Evolutionary conservation across 2,888 invertebrate species (phyloP), one percentile per base, ranked within the genome.

Genomic region (Formica aserva): DNA sequence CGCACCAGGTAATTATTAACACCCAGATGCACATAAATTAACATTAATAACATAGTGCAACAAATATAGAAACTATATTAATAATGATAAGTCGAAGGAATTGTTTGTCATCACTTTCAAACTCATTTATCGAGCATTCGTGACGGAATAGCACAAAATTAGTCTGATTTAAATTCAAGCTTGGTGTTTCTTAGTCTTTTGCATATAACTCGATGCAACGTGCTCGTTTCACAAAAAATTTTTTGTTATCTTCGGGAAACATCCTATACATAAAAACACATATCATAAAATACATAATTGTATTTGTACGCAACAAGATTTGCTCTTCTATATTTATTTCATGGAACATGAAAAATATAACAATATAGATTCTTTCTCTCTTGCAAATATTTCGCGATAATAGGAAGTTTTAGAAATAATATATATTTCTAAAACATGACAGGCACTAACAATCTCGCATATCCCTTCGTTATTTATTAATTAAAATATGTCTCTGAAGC

Each of bases 401-500:
- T 3, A 26, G n/a, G 18, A 15, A 60, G 26, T 38, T 67, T 26
- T 26, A 26, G 9, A 69, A 71, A 55, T 55, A 15, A 35, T n/a
- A 66, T 6, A 9, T 13, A 41, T 69, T 69, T 52, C 9, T 52
- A 4, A 69, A 77, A 71, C 26, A 76, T 3, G 26, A 38, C 3
- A 26, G 22, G 26, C 22, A n/a, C 55, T n/a, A 48, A 18, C 38
- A 22, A 62, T 4, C 35, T 45, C n/a, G n/a, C 11, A 15, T 13
- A 38, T 48, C 48, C n/a, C 48, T 38, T 41, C 29, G 29, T 3
- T 22, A 60, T 35, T 60, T 74, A 74, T 80, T 45, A 60, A 78
- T 78, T 69, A 74, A 72, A 72, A 60, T 80, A 72, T 32, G 41
- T 66, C 35, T 48, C 67, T 22, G 75, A 26, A 52, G 5, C 22